These are phyloP conservation scores for Chiroxiphia lanceolata DNA, from an alignment of 2,797 vertebrate genomes.

Conservation along the genomic window DNA sequence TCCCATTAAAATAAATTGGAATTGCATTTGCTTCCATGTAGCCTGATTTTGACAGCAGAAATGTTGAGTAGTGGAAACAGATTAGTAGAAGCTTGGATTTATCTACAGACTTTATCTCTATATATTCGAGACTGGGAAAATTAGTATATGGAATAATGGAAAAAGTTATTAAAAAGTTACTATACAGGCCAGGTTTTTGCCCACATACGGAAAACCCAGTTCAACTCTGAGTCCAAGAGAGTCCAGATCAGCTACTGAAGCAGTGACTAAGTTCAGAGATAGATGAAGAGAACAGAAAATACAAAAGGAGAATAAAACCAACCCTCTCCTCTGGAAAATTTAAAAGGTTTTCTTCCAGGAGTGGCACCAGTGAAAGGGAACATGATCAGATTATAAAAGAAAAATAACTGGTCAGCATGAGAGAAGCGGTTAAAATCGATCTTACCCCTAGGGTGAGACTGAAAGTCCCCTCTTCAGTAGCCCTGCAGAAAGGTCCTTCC, in stretches of 20 bases:
- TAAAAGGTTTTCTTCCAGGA: background rate
- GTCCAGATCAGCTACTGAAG: background rate
- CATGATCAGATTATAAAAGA: background rate
- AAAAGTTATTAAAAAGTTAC: background rate
- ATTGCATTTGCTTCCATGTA: background rate
- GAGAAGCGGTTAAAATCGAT: background rate
- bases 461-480: background rate
- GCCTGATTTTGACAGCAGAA: background rate
- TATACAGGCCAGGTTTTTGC: background rate
- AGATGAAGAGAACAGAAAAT: background rate
- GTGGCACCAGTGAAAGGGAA: background rate
- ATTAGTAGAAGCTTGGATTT: background rate
- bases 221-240: background rate
- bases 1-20: conserved; percentile 29
- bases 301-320: background rate
- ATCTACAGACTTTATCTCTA: background rate
- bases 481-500: background rate
- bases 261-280: background rate
- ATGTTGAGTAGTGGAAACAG: background rate
- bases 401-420: background rate
- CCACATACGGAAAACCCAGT: background rate
- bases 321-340: background rate
- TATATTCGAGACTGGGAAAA: background rate
- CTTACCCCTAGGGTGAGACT: background rate
- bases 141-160: background rate